Conservation (phyloP, 2,888 invertebrate species). For the Timema podura region DNA sequence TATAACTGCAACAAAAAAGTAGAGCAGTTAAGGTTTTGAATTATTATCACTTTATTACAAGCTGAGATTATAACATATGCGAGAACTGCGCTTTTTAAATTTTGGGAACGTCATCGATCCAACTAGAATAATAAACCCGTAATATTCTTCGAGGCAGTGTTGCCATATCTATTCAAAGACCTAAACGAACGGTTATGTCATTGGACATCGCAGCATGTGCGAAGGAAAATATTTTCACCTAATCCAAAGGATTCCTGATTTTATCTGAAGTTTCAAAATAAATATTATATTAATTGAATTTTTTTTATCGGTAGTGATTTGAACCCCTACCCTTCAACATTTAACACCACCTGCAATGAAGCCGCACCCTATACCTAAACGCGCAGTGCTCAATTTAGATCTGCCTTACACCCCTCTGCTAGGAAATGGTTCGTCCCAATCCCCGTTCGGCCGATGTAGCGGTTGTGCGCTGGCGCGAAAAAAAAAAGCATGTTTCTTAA, state of each 20-base stretch:
- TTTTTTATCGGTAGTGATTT: not conserved
- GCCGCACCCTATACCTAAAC: slow-evolving; percentile 36
- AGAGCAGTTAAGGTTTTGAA: no score
- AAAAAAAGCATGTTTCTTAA: not conserved
- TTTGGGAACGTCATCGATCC: not conserved
- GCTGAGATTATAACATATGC: no score
- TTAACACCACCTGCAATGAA: slow-evolving; percentile 1
- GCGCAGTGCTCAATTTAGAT: slow-evolving; percentile 32
- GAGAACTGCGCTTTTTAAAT: no score
- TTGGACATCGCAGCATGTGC: no score
- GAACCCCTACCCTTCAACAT: not conserved
- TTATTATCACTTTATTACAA: no score
- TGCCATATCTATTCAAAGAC: no score
- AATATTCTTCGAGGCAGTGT: not conserved
- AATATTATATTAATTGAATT: not conserved
- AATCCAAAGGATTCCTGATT: no score
- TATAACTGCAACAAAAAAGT: no score
- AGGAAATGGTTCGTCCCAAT: slow-evolving; percentile 48
- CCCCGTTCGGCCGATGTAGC: slow-evolving; percentile 46
- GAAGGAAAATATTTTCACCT: no score
- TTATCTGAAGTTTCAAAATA: no score
- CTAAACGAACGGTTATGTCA: no score
- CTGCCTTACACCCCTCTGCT: slow-evolving; percentile 41
- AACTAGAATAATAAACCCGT: not conserved
- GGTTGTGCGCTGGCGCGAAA: slow-evolving; percentile 33